These are phyloP conservation scores for Sesamia nonagrioides DNA, from an alignment of 1,140 invertebrate genomes.

Conservation along the genomic window DNA sequence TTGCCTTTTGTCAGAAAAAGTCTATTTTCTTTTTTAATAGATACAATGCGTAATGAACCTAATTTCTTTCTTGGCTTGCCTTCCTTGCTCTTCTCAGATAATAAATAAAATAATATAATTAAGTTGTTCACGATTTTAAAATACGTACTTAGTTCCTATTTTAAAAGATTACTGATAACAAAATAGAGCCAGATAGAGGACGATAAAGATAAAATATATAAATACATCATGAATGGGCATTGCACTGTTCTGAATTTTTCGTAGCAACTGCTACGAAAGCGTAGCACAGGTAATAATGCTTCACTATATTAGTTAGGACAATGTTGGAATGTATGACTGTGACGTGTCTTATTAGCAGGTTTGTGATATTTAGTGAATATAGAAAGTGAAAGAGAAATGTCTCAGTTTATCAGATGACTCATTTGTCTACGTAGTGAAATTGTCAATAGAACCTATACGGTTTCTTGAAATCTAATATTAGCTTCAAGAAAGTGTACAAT, in stretches of 20 bases:
- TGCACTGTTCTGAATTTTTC: conserved; percentile 8
- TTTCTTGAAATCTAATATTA: conserved; percentile 46
- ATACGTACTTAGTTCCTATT: not conserved
- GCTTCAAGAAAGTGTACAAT: conserved; percentile 20
- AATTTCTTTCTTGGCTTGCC: not conserved
- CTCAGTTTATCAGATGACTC: conserved; percentile 34
- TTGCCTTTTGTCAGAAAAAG: too few species aligned
- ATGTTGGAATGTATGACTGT: not conserved
- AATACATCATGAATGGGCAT: conserved; percentile 6
- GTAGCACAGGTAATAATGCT: conserved; percentile 45
- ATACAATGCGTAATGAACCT: too few species aligned
- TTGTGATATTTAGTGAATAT: conserved; percentile 27
- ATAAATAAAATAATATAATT: conserved; percentile 4
- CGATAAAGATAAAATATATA: conserved; percentile 24
- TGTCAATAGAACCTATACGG: conserved; percentile 20
- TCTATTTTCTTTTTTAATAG: too few species aligned
- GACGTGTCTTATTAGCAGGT: conserved; percentile 5
- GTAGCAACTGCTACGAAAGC: conserved; percentile 55
- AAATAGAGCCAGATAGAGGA: too few species aligned
- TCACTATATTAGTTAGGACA: conserved; percentile 3
- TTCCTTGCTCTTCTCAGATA: not conserved
- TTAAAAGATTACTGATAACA: conserved; percentile 12
- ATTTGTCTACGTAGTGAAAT: conserved; percentile 37
- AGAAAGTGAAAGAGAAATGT: conserved; percentile 52
- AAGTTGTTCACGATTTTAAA: not conserved